Base-by-base conservation (phyloP, 1,140 invertebrate species). In the Drusus annulatus region DNA sequence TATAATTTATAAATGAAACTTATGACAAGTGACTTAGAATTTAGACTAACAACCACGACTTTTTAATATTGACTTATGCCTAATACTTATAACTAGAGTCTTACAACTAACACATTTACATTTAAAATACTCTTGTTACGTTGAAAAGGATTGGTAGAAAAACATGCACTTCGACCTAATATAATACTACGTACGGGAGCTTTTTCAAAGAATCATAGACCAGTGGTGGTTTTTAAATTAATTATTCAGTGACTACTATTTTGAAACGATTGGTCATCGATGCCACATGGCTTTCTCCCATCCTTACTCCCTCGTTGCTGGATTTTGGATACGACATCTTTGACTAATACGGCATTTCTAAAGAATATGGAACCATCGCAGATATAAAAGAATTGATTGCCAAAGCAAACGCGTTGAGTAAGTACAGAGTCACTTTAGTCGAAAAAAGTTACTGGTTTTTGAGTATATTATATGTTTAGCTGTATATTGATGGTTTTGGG, bases 121-220 rank as follows among this genome's bases (percentile, higher is more conserved):
- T n/a, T n/a, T n/a, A n/a, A n/a, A n/a, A n/a, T 68, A 28, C 25
- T 68, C 31, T 17, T 63, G 60, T n/a, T 5, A 63, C 31, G 1
- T 7, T 7, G 60, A 76, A 2, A 15, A 15, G 0, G 76, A 81
- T 81, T 94, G 93, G 93, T 94, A 92, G 91, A 88, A 94, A 82
- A 90, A 89, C 23, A 90, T 90, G 4, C 88, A 91, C 13, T 86
- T 94, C 10, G 95, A 95, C 84, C 92, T 94, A 83, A 89, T 94
- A 19, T 93, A 93, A 84, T 91, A 92, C 0, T n/a, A n/a, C n/a
- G n/a, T n/a, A n/a, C n/a, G n/a, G n/a, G n/a, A 87, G 91, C 75
- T 94, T 93, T 1, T 95, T 94, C 85, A 90, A 91, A 81, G 94
- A 95, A n/a, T n/a, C n/a, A n/a, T n/a, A n/a, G n/a, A n/a, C n/a